phyloP scores from a whole-genome alignment of 2,113 vertebrate species.

The Forbesichthys agassizii region DNA sequence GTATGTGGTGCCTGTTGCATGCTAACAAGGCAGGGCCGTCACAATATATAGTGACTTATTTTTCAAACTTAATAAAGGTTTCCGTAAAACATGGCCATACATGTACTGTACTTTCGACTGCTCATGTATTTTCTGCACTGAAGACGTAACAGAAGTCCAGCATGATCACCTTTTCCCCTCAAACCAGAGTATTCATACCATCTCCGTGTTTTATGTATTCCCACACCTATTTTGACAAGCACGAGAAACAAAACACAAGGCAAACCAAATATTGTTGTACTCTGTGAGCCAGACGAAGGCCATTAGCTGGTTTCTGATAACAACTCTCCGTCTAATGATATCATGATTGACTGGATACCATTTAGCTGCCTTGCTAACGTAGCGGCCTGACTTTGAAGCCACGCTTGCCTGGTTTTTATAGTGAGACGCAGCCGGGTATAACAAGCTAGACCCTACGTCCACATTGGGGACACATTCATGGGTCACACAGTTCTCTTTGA shows the following conservation, averaged over 20 bases:
- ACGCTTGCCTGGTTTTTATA: conserved; percentile 35
- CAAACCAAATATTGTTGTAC: conserved; percentile 35
- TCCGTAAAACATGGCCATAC: too few species aligned
- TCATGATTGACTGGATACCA: conserved; percentile 56
- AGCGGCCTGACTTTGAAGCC: conserved; percentile 46
- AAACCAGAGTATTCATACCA: too few species aligned
- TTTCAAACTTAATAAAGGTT: too few species aligned
- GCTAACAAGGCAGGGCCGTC: too few species aligned
- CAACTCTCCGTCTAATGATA: conserved; percentile 43
- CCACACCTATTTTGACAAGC: conserved; percentile 1
- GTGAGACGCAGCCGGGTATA: conserved; percentile 17
- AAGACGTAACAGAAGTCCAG: too few species aligned
- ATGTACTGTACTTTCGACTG: too few species aligned
- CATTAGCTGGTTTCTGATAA: conserved; percentile 63
- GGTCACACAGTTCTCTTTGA: conserved; percentile 26
- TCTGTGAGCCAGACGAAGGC: conserved; percentile 16
- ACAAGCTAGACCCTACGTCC: too few species aligned
- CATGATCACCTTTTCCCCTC: too few species aligned
- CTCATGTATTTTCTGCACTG: too few species aligned
- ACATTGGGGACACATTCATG: too few species aligned
- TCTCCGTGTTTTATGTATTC: background rate
- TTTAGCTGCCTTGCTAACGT: conserved; percentile 45
- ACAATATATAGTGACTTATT: too few species aligned
- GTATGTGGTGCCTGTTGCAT: too few species aligned
- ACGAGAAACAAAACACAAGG: conserved; percentile 16